These are phyloP conservation scores for Myiagra hebetior DNA, from an alignment of 2,113 vertebrate genomes.

Conservation along the genomic window DNA sequence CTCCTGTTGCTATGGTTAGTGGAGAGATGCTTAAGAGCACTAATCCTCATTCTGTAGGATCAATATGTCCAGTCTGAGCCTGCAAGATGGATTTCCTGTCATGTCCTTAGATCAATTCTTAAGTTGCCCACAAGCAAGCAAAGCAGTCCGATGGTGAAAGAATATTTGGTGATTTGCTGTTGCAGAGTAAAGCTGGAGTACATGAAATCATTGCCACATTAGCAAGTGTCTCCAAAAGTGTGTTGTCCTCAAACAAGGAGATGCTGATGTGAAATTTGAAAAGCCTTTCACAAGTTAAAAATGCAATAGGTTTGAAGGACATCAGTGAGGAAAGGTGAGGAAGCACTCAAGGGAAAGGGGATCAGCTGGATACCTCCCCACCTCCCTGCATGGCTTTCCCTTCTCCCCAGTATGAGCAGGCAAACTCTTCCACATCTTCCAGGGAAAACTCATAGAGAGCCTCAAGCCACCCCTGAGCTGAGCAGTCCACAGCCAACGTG, in stretches of 20 bases:
- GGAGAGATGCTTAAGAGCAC: background rate
- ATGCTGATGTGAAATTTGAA: background rate
- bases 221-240: background rate
- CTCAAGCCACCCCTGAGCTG: background rate
- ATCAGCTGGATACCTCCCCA: background rate
- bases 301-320: background rate
- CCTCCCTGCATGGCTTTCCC: background rate
- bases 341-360: background rate
- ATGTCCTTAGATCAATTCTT: background rate
- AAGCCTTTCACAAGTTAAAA: background rate
- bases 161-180: background rate
- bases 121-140: background rate
- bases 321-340: background rate
- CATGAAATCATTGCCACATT: background rate
- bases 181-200: background rate
- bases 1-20: background rate
- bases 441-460: background rate
- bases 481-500: background rate
- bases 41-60: background rate
- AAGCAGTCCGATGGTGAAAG: background rate
- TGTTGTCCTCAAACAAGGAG: background rate
- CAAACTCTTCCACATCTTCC: background rate
- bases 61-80: background rate
- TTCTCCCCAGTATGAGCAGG: background rate
- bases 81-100: background rate